Base-by-base conservation (phyloP, 2,113 vertebrate species). In the Elephantulus edwardii region DNA sequence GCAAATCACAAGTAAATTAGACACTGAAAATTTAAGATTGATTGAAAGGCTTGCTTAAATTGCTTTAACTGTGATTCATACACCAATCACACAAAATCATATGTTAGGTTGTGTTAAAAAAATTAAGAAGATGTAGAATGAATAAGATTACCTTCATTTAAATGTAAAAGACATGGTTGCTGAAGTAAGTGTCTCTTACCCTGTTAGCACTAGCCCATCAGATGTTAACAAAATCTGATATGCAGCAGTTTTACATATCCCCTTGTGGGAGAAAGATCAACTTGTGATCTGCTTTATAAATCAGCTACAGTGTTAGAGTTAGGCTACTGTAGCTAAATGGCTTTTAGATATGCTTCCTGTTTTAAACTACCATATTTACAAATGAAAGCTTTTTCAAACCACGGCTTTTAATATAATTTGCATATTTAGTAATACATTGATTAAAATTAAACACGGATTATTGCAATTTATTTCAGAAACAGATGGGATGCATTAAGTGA, bases 351-450 rank as follows among this genome's bases (percentile, higher is more conserved):
- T 98, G 98, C 98, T 98, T 98, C 97, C 97, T 98, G 96, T 98
- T 98, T 98, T 97, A 98, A 98, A 96, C 97, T 97, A 96, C 98
- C 97, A 97, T 98, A 98, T 98, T 98, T 98, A 98, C 98, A 98
- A 98, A 98, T 97, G 97, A 98, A 98, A 98, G 98, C 97, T 97
- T 98, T 98, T 98, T 97, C 97, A 97, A 98, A 98, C 97, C 97
- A 97, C 8, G 97, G 98, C 97, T 98, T 98, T 98, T 98, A 98
- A 98, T 98, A 97, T 97, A 98, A 98, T 98, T 98, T 98, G 97
- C 98, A 98, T 98, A 98, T 98, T 98, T 98, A 98, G 98, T 98
- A 98, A 98, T 98, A 98, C 98, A 98, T 98, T 98, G 98, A 98
- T 98, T 98, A 98, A 97, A 98, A 98, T 98, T 98, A 98, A 98